These are phyloP conservation scores for Drosophila busckii DNA, from an alignment of 1,140 invertebrate genomes.

Conservation along the genomic window DNA sequence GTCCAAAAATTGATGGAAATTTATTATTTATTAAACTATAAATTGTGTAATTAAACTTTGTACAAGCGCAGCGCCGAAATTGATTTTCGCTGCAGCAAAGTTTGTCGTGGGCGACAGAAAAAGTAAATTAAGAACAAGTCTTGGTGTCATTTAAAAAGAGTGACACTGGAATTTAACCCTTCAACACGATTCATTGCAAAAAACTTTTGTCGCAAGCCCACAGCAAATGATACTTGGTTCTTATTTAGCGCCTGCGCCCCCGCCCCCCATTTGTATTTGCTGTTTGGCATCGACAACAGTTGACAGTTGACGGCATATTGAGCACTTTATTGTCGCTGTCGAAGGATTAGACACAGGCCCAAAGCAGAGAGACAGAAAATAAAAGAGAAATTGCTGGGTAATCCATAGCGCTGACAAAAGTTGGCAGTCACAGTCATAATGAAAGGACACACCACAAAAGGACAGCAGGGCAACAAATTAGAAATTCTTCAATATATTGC, in stretches of 20 bases:
- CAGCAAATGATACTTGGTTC: conserved; percentile 29
- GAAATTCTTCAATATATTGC: too few species aligned
- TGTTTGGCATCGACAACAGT: too few species aligned
- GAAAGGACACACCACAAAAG: too few species aligned
- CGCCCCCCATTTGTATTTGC: conserved; percentile 28
- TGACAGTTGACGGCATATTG: conserved; percentile 16
- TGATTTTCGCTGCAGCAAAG: neutral
- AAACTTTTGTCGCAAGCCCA: conserved; percentile 29
- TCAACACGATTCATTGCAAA: conserved; percentile 4
- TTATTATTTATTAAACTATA: conserved; percentile 9
- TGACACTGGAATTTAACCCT: conserved; percentile 2
- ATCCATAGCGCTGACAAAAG: conserved; percentile 8
- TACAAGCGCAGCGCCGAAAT: neutral
- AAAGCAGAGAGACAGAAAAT: too few species aligned
- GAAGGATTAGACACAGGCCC: conserved; percentile 23
- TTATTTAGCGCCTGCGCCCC: conserved; percentile 13
- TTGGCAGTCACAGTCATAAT: neutral
- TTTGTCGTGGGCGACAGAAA: neutral
- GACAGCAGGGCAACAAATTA: too few species aligned
- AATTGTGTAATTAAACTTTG: neutral
- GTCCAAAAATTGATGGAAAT: neutral
- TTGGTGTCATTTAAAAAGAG: neutral
- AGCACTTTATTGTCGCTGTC: conserved; percentile 18
- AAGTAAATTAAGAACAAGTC: neutral
- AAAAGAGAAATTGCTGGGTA: conserved; percentile 8